Evolutionary conservation across 2,888 invertebrate species (phyloP).

Genomic region (Melieria omissa): DNA sequence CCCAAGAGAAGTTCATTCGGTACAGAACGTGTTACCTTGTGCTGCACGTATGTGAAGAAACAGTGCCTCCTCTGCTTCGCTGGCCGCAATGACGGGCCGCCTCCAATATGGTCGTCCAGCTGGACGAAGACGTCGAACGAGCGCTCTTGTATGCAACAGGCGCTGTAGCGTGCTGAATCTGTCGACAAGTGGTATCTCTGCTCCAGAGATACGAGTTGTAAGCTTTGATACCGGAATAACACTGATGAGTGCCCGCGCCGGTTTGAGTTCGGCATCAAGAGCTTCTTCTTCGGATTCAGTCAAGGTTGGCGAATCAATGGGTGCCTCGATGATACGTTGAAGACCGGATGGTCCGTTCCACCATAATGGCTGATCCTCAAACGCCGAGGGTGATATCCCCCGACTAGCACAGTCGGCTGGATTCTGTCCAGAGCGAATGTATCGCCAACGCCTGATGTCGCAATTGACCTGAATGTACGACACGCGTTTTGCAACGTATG

Average conservation of each 20-base stretch:
- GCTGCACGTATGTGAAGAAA: background rate
- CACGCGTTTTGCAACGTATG: background rate
- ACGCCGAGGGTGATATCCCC: background rate
- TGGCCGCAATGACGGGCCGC: background rate
- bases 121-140: background rate
- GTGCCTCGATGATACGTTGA: background rate
- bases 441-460: background rate
- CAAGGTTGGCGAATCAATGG: background rate
- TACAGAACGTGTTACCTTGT: background rate
- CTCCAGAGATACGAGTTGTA: background rate
- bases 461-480: background rate
- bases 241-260: background rate
- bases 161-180: too few relatives aligned
- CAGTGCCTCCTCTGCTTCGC: background rate
- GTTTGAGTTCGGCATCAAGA: background rate
- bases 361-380: background rate
- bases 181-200: too few relatives aligned
- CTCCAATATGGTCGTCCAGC: background rate
- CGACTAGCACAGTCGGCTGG: constrained; percentile 12
- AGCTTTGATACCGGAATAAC: background rate
- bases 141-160: too few relatives aligned
- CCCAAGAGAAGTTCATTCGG: background rate
- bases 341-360: background rate
- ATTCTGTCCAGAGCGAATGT: constrained; percentile 13
- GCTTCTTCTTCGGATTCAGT: background rate